Evolutionary conservation across 2,888 invertebrate genomes (phyloP).

Genomic region (Parascotia fuliginaria): DNA sequence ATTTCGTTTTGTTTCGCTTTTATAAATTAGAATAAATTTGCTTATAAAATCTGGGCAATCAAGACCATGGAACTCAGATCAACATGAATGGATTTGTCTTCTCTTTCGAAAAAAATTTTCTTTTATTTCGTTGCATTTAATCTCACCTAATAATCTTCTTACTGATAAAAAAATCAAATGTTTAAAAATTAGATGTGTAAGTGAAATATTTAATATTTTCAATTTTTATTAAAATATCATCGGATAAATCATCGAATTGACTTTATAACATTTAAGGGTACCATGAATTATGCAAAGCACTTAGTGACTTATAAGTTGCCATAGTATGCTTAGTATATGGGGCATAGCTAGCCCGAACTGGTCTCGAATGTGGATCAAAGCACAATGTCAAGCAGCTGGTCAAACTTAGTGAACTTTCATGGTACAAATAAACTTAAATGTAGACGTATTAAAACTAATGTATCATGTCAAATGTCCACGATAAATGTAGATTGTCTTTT

Average conservation of each 20-base stretch:
- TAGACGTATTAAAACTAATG: not conserved
- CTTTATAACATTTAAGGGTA: not conserved
- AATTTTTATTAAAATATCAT: not conserved
- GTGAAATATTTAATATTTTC: too few species aligned
- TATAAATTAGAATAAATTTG: not conserved
- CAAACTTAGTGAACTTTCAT: slow-evolving; percentile 45
- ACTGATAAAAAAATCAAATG: too few species aligned
- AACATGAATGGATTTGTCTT: too few species aligned
- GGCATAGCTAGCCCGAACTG: slow-evolving; percentile 51
- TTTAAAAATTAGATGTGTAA: too few species aligned
- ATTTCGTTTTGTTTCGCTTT: not conserved
- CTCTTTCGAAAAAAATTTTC: too few species aligned
- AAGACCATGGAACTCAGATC: too few species aligned
- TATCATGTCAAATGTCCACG: not conserved
- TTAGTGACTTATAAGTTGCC: not conserved
- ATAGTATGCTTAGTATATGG: slow-evolving; percentile 3
- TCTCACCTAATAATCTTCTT: not conserved
- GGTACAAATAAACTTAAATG: slow-evolving; percentile 27
- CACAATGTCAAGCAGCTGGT: slow-evolving; percentile 65
- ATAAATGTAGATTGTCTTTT: too few species aligned
- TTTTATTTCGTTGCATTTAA: too few species aligned
- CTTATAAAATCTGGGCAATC: not conserved
- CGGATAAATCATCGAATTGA: too few species aligned
- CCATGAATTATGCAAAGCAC: not conserved
- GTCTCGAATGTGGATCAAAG: slow-evolving; percentile 69